Evolutionary conservation across 2,113 vertebrate genomes (phyloP), one percentile per base, ranked within the genome.

Genomic region (Thomomys bottae): DNA sequence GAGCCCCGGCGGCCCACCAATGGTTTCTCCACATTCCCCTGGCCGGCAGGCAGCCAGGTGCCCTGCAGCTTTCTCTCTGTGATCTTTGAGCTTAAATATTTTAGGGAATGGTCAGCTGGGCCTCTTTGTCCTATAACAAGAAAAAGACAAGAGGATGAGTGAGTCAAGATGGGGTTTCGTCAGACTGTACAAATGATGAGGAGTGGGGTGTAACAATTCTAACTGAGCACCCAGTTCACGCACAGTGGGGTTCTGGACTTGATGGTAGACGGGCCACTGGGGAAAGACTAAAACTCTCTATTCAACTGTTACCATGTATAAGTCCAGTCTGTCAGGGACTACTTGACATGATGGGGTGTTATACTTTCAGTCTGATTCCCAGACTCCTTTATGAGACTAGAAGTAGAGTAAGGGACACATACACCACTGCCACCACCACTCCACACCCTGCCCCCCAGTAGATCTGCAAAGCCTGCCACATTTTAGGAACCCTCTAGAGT

Each of bases 1-100:
- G 93, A 96, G 70, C 94, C 92, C 1, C 85, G 77, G 0, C 96
- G 94, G 57, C 95, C 94, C 34, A 92, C 61, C 68, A 94, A 91
- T 0, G 97, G 82, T 59, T 98, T 98, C 89, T 97, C 98, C 57
- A 67, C 64, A 76, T 18, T 93, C 64, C 97, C 97, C 75, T 11
- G 93, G 45, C 96, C 96, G 2, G 92, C 21, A 5, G 97, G 95
- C 93, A 97, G 96, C 93, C 97, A 97, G 15, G 97, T 89, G 54
- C 96, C 95, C 72, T 97, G 98, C 5, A 98, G 92, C 67, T 96
- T 98, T 73, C 93, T 96, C 75, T 98, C 97, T 14, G 96, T 96
- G 32, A 94, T 95, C 95, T 96, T 97, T 0, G 98, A 97, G 84
- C 96, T 97, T 76, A 97, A 34, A 3, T 87, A 96, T 49, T 92